Conservation (phyloP, 2,888 invertebrate genomes). For the Morpho achilles region DNA sequence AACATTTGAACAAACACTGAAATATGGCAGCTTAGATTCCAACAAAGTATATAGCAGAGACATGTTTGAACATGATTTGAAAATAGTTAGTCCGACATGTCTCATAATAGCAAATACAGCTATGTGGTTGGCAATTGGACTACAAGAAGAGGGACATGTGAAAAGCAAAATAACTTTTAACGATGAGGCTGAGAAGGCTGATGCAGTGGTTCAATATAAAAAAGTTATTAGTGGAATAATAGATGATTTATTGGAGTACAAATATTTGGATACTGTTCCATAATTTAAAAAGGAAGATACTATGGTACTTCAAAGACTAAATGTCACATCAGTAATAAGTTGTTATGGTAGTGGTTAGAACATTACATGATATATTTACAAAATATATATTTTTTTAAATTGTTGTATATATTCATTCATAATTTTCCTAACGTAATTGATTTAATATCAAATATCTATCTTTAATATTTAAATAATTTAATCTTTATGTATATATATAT, state of each 20-base stretch:
- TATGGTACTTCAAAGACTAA: too few relatives aligned
- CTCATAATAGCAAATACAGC: constrained; percentile 64
- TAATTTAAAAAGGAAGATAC: neutral
- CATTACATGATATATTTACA: too few relatives aligned
- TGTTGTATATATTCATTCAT: too few relatives aligned
- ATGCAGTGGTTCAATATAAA: constrained; percentile 47
- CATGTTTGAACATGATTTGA: constrained; percentile 52
- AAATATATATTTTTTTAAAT: too few relatives aligned
- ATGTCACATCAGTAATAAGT: too few relatives aligned
- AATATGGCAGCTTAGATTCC: constrained; percentile 34
- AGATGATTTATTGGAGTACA: constrained; percentile 51
- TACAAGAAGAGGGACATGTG: constrained; percentile 66
- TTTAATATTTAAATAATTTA: too few relatives aligned
- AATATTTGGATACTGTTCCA: constrained; percentile 34
- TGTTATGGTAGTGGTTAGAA: too few relatives aligned
- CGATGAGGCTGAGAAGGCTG: constrained; percentile 43
- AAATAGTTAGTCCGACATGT: constrained; percentile 53
- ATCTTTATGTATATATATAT: too few relatives aligned
- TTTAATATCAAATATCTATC: too few relatives aligned
- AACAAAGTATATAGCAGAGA: constrained; percentile 41
- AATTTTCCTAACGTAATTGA: too few relatives aligned
- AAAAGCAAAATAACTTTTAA: constrained; percentile 48
- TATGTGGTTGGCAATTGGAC: constrained; percentile 57
- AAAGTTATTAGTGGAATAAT: constrained; percentile 47
- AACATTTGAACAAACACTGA: constrained; percentile 41